Evolutionary conservation across 2,888 invertebrate genomes (phyloP).

Genomic region (Stictocephala bisonia): DNA sequence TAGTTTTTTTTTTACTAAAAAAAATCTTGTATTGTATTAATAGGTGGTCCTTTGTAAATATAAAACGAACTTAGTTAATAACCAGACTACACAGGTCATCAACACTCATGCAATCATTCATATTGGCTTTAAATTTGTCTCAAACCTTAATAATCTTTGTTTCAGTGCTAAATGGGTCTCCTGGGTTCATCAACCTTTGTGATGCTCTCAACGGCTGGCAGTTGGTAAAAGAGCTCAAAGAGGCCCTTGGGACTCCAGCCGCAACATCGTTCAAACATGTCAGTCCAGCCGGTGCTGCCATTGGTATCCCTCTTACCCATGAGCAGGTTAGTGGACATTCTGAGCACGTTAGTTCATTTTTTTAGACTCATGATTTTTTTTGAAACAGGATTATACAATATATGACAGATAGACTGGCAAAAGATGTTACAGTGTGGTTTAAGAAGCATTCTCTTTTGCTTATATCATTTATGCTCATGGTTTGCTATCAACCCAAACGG

Average conservation of each 20-base stretch:
- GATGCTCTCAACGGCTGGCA: conserved; percentile 99
- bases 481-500: too few species aligned
- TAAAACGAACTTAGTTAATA: too few species aligned
- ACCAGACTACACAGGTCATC: too few species aligned
- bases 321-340: conserved; percentile 76
- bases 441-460: too few species aligned
- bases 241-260: conserved; percentile 84
- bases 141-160: conserved; percentile 25
- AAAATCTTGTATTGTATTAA: neutral
- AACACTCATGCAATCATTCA: neutral
- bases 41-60: too few species aligned
- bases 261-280: conserved; percentile 99
- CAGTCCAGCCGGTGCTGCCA: conserved; percentile 97
- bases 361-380: too few species aligned
- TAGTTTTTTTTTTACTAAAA: too few species aligned
- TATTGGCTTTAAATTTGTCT: neutral
- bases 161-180: conserved; percentile 89
- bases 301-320: conserved; percentile 81
- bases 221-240: conserved; percentile 87
- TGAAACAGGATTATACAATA: too few species aligned
- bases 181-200: conserved; percentile 97
- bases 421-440: too few species aligned
- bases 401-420: too few species aligned
- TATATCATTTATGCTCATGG: too few species aligned
- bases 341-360: too few species aligned